phyloP scores from a whole-genome alignment of 2,113 vertebrate genomes.

The Lamprologus sp. region DNA sequence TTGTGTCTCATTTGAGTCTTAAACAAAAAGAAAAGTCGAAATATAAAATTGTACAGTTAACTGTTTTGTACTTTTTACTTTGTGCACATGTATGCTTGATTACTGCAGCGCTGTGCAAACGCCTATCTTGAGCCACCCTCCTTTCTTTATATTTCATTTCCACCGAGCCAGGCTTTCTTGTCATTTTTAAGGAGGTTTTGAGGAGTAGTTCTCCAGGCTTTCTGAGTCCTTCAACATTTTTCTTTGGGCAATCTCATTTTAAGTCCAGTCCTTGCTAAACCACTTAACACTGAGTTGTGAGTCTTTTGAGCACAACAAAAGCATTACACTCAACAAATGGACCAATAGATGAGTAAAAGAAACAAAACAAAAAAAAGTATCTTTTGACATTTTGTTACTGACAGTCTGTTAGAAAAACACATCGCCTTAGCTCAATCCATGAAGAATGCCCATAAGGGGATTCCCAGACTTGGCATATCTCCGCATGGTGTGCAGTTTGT shows the following conservation, averaged over 20 bases:
- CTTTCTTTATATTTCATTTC: neutral
- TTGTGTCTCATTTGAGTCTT: neutral
- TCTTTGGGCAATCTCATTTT: neutral
- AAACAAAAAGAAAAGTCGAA: neutral
- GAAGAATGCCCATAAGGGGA: neutral
- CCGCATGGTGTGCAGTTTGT: neutral
- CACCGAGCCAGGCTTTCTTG: neutral
- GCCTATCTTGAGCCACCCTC: neutral
- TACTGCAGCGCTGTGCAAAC: neutral
- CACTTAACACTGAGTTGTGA: neutral
- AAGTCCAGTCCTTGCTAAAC: neutral
- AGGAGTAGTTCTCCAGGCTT: neutral
- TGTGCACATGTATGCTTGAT: neutral
- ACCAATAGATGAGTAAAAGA: neutral
- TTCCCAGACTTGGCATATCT: neutral
- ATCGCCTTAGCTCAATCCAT: neutral
- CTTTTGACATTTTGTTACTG: neutral
- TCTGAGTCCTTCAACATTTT: neutral
- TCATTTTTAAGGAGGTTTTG: neutral
- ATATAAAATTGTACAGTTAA: neutral
- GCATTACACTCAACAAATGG: neutral
- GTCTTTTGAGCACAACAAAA: neutral
- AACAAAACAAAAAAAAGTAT: neutral
- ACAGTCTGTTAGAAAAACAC: too few species aligned
- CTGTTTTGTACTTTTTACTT: neutral